Percentiles rank a stretch among this genome's conserved stretches.
These are phyloP conservation scores for Sinocyclocheilus anshuiensis DNA, from an alignment of 2,113 vertebrate species.

Conservation along the genomic window DNA sequence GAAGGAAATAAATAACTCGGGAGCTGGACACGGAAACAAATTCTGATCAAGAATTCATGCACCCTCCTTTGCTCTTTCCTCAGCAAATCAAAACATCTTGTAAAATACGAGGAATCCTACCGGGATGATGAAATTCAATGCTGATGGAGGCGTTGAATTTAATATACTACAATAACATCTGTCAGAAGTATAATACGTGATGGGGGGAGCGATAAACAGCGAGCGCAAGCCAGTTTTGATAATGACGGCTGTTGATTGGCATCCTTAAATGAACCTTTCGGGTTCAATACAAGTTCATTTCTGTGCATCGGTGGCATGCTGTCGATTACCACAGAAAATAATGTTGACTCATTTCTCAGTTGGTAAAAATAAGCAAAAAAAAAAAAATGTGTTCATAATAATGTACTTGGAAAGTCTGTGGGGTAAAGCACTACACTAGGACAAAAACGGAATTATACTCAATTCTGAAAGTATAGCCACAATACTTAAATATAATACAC, in stretches of 20 bases:
- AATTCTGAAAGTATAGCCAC: background rate
- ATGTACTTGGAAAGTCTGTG: background rate
- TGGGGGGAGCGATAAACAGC: background rate
- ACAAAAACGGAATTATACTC: background rate
- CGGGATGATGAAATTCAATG: constrained; percentile 31
- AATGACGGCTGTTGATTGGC: background rate
- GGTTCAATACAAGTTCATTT: background rate
- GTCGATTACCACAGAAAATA: background rate
- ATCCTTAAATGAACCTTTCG: background rate
- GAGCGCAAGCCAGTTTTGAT: background rate
- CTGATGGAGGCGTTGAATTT: background rate
- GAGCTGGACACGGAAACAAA: constrained; percentile 53
- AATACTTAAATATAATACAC: background rate
- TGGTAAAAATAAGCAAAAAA: background rate
- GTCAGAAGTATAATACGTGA: constrained; percentile 9
- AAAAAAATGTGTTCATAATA: background rate
- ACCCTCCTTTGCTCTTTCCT: constrained; percentile 31
- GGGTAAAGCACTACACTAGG: background rate
- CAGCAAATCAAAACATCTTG: constrained; percentile 53
- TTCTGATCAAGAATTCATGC: constrained; percentile 47
- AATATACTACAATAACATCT: constrained; percentile 28
- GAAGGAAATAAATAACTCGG: constrained; percentile 62
- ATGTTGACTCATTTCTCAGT: background rate
- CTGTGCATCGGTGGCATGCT: background rate
- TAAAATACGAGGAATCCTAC: constrained; percentile 1